These are phyloP conservation scores for Drosophila erecta DNA, from an alignment of 1,140 invertebrate genomes.

Conservation along the genomic window DNA sequence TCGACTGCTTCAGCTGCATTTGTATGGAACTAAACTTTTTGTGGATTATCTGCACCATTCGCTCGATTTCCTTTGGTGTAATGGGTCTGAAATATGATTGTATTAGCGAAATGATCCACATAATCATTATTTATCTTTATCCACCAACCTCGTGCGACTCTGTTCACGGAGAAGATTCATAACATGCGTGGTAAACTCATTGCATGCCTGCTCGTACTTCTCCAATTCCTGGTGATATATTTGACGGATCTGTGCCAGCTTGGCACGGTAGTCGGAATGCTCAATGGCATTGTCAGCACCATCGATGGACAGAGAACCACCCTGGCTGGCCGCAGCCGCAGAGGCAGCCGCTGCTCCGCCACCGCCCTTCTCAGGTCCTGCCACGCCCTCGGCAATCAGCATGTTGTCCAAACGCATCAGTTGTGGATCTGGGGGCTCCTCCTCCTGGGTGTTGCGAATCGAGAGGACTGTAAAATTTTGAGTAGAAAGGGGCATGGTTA, in stretches of 20 bases:
- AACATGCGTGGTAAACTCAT: conserved; percentile 99
- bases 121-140: background rate
- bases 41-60: conserved; percentile 99
- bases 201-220: conserved; percentile 99
- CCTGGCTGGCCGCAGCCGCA: conserved; percentile 94
- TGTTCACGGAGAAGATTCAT: conserved; percentile 99
- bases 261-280: conserved; percentile 99
- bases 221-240: conserved; percentile 99
- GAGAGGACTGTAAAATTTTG: conserved; percentile 91
- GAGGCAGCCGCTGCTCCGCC: conserved; percentile 96
- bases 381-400: conserved; percentile 99
- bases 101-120: background rate
- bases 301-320: conserved; percentile 85
- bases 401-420: conserved; percentile 99
- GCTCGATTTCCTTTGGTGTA: conserved; percentile 97
- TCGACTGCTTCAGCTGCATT: conserved; percentile 99
- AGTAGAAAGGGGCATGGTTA: background rate
- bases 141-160: conserved; percentile 93
- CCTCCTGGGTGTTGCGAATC: conserved; percentile 98
- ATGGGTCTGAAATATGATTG: conserved; percentile 89
- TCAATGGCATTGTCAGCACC: conserved; percentile 97
- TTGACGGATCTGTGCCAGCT: conserved; percentile 99
- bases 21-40: conserved; percentile 99
- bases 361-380: conserved; percentile 98
- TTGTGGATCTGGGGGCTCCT: conserved; percentile 99